Conservation (phyloP, 2,797 vertebrate species). For the Acanthurus lineatus region DNA sequence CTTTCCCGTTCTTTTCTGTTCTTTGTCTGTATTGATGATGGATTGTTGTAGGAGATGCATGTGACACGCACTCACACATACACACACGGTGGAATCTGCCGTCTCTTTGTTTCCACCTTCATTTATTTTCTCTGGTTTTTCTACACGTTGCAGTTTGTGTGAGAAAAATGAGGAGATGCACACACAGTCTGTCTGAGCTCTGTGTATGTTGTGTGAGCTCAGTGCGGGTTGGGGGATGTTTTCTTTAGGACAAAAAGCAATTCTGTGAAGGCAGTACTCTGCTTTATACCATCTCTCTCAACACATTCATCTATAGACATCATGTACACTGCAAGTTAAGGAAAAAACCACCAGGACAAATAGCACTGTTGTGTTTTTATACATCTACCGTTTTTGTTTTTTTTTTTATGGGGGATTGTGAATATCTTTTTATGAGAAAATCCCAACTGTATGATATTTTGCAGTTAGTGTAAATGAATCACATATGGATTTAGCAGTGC, state of each 20-base stretch:
- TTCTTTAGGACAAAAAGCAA: conserved; percentile 43
- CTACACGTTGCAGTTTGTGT: conserved; percentile 76
- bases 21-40: conserved; percentile 79
- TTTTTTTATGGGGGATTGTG: background rate
- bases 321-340: conserved; percentile 9
- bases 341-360: conserved; percentile 6
- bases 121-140: conserved; percentile 77
- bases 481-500: background rate
- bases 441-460: conserved; percentile 22
- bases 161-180: conserved; percentile 65
- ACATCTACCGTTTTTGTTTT: background rate
- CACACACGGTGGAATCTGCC: conserved; percentile 70
- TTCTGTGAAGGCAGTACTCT: conserved; percentile 54
- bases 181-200: conserved; percentile 37
- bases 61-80: conserved; percentile 49
- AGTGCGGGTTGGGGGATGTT: conserved; percentile 60
- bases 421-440: background rate
- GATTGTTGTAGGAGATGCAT: conserved; percentile 67
- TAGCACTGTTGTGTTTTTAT: conserved; percentile 1
- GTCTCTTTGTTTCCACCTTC: conserved; percentile 79
- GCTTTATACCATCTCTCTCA: conserved; percentile 53
- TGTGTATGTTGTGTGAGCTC: conserved; percentile 45
- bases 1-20: conserved; percentile 49
- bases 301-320: conserved; percentile 39
- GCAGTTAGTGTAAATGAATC: conserved; percentile 10